Conservation (phyloP, 2,888 invertebrate species). For the Hypena proboscidalis region DNA sequence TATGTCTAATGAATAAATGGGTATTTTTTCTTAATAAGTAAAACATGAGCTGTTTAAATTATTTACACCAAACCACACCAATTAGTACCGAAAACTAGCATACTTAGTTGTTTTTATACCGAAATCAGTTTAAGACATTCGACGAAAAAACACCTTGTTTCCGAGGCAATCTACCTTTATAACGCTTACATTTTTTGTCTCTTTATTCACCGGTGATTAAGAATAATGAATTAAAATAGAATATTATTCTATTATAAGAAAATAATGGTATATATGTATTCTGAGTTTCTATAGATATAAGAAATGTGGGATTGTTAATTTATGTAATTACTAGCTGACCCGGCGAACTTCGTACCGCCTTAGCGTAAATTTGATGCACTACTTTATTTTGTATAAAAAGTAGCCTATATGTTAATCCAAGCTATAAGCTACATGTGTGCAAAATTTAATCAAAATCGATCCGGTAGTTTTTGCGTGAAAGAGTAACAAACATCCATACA, state of each 20-base stretch:
- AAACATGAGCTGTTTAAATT: background rate
- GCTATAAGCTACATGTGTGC: too few species aligned
- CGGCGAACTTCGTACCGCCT: too few species aligned
- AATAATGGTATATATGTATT: too few species aligned
- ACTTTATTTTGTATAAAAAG: too few species aligned
- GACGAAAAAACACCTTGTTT: slow-evolving; percentile 26
- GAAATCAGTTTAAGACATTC: slow-evolving; percentile 10
- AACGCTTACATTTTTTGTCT: slow-evolving; percentile 22
- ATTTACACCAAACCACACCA: slow-evolving; percentile 2
- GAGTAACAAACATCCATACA: too few species aligned
- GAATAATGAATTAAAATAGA: slow-evolving; percentile 15
- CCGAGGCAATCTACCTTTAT: slow-evolving; percentile 16
- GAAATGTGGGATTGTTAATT: background rate
- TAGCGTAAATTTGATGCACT: too few species aligned
- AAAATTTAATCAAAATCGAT: too few species aligned
- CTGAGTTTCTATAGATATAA: too few species aligned
- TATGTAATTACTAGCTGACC: background rate
- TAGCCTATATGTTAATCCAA: too few species aligned
- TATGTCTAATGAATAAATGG: too few species aligned
- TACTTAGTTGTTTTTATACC: slow-evolving; percentile 2
- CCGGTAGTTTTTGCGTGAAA: too few species aligned
- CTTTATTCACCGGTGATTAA: slow-evolving; percentile 25
- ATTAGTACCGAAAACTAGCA: slow-evolving; percentile 7
- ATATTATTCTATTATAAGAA: slow-evolving; percentile 3
- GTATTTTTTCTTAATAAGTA: too few species aligned